Evolutionary conservation across 2,797 vertebrate species (phyloP).

Genomic region (Myotis daubentonii): DNA sequence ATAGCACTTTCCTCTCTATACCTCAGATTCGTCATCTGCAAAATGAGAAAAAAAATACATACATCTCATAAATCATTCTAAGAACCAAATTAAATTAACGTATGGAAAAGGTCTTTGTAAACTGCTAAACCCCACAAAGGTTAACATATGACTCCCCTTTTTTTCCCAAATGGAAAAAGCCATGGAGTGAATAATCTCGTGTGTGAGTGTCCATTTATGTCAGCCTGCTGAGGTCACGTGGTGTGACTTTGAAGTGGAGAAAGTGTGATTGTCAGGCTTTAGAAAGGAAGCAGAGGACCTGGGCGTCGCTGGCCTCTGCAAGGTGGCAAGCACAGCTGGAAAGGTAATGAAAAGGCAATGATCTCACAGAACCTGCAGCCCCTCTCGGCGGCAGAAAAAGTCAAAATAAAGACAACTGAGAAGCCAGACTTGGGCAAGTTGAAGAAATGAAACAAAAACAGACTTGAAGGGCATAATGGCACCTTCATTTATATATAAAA

Average conservation of each 20-base stretch:
- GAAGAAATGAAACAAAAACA: constrained; percentile 72
- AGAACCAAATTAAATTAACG: constrained; percentile 72
- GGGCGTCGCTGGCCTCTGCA: constrained; percentile 48
- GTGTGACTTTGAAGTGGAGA: constrained; percentile 77
- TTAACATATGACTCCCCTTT: constrained; percentile 56
- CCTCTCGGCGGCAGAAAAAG: constrained; percentile 42
- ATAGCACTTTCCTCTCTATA: constrained; percentile 15
- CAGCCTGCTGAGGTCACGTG: constrained; percentile 74
- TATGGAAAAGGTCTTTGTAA: constrained; percentile 77
- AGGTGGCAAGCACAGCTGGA: constrained; percentile 53
- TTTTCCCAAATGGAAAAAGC: constrained; percentile 67
- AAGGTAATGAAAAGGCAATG: constrained; percentile 58
- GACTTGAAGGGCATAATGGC: constrained; percentile 36
- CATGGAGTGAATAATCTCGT: constrained; percentile 67
- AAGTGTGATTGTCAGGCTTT: constrained; percentile 78
- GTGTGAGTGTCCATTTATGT: constrained; percentile 75
- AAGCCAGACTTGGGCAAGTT: constrained; percentile 43
- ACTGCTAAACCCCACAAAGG: constrained; percentile 63
- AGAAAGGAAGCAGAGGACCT: constrained; percentile 69
- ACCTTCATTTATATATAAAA: constrained; percentile 46
- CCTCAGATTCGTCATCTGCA: constrained; percentile 57
- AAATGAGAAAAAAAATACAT: constrained; percentile 45
- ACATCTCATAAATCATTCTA: constrained; percentile 71
- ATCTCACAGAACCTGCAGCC: constrained; percentile 56
- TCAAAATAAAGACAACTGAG: constrained; percentile 21